These are phyloP conservation scores for Planiliza haematocheilus DNA, from an alignment of 2,113 vertebrate genomes.

Conservation along the genomic window DNA sequence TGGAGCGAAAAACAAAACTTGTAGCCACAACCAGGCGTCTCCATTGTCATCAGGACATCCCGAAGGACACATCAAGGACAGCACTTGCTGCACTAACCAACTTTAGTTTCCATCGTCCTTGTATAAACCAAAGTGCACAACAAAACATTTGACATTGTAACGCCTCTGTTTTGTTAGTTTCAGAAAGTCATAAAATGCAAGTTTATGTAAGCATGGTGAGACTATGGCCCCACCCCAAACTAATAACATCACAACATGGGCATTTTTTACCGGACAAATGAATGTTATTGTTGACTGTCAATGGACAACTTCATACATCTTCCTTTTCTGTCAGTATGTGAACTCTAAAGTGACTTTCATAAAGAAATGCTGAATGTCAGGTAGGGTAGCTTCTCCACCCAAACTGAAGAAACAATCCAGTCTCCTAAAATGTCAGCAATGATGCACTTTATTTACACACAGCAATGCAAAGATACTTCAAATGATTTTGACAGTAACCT, in stretches of 20 bases:
- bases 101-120: too few relatives aligned
- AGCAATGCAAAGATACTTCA: neutral
- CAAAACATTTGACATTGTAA: too few relatives aligned
- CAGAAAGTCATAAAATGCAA: too few relatives aligned
- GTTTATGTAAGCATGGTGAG: neutral
- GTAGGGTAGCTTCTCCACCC: neutral
- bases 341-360: neutral
- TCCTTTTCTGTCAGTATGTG: rapidly evolving
- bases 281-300: neutral
- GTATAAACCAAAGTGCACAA: too few relatives aligned
- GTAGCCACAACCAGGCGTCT: neutral
- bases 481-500: neutral
- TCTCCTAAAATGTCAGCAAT: neutral
- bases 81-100: too few relatives aligned
- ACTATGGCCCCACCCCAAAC: neutral
- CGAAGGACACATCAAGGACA: neutral
- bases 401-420: neutral
- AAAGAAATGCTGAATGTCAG: conserved; percentile 1
- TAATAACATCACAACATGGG: neutral
- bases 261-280: neutral
- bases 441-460: neutral
- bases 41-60: neutral
- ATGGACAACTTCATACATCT: neutral
- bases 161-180: too few relatives aligned
- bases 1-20: neutral